Base-by-base conservation (phyloP, 2,797 vertebrate genomes). In the Melanotaenia pygmaea region DNA sequence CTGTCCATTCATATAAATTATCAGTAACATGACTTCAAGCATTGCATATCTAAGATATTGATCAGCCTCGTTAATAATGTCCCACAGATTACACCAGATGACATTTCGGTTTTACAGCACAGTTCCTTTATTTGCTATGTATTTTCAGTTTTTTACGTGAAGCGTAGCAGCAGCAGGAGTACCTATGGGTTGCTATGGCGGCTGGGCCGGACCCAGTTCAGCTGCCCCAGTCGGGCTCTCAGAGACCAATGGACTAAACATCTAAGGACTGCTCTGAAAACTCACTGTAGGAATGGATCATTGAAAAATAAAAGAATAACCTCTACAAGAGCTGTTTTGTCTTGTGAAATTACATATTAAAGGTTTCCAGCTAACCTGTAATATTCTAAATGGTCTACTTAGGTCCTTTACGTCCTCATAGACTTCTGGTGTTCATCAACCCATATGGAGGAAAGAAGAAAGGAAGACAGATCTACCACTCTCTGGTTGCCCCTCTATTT, bases 401-500 rank as follows among this genome's bases (percentile, higher is more conserved):
- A 96, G 96, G 94, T 71, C 91, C 90, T 0, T 70, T 90, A 34
- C 93, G 95, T 13, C 96, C 96, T 6, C 91, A 86, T 72, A 94
- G 81, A 82, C 84, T 96, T 70, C 70, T 96, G 83, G 94, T 96
- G 60, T 96, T 96, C 70, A 94, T 96, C 78, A 96, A 96, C 79
- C 96, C 96, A 0, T 94, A 81, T 64, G 96, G 96, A 70, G 96
- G 96, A 34, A 94, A 95, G 77, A 89, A 88, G 76, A 93, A 86
- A 83, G 96, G 93, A 12, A 85, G 89, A 60, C 65, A 93, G 66
- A 94, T 96, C 84, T 96, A 94, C 73, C 91, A 92, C 56, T 92
- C 89, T 20, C 75, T 94, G 65, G 94, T 95, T 35, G 92, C 93
- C n/a, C 94, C 94, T 64, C 86, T 96, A 57, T 96, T 96, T 87